A percentile compares a stretch with the other conserved stretches of the same genome.
Evolutionary conservation across 2,113 vertebrate genomes (phyloP).

Genomic region (Nothoprocta perdicaria): DNA sequence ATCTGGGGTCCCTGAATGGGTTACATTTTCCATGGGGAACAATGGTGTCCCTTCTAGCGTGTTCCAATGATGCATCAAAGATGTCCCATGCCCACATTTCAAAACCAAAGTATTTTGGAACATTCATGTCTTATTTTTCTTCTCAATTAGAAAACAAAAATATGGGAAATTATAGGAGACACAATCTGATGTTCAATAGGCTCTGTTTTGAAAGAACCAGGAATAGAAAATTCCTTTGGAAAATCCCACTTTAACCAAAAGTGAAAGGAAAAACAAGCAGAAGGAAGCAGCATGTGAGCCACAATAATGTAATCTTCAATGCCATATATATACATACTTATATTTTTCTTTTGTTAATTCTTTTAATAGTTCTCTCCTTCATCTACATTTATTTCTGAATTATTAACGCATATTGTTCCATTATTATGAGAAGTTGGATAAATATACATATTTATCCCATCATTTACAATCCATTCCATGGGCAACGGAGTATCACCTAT

Average conservation of each 20-base stretch:
- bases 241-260: constrained; percentile 30
- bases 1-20: neutral
- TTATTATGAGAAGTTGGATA: neutral
- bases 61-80: neutral
- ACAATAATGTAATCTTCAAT: neutral
- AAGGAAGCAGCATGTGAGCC: neutral
- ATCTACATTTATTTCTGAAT: neutral
- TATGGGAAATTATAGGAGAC: neutral
- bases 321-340: neutral
- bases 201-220: neutral
- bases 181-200: neutral
- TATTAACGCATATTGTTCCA: neutral
- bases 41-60: neutral
- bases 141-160: constrained; percentile 29
- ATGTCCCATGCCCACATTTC: neutral
- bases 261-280: constrained; percentile 30
- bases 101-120: constrained; percentile 25
- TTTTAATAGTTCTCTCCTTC: neutral
- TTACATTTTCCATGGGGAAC: constrained; percentile 24
- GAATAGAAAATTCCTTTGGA: constrained; percentile 1
- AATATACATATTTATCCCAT: neutral
- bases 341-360: neutral
- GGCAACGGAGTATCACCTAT: neutral
- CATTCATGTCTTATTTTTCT: constrained; percentile 9
- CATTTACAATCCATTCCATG: neutral